phyloP scores from a whole-genome alignment of 2,888 invertebrate genomes.

The Dorcus parallelipipedus region DNA sequence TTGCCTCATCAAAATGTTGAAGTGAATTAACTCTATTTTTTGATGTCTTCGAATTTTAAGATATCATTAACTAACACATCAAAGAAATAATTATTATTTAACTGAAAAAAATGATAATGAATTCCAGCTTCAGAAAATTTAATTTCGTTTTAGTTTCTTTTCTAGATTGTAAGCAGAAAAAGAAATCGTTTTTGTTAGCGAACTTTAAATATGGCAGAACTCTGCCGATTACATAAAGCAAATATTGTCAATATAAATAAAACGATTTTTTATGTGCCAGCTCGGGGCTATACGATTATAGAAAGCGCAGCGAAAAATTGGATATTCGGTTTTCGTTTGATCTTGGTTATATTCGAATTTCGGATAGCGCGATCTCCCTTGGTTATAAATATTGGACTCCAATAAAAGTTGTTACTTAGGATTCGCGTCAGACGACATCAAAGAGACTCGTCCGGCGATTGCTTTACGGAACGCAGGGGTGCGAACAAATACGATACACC shows the following conservation, averaged over 20 bases:
- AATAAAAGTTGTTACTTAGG: constrained; percentile 50
- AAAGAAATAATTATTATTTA: too few relatives aligned
- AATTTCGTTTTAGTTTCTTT: too few relatives aligned
- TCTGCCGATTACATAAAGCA: constrained; percentile 15
- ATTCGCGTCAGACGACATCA: constrained; percentile 46
- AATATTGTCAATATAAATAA: constrained; percentile 21
- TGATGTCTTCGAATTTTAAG: too few relatives aligned
- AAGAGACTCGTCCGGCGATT: constrained; percentile 32
- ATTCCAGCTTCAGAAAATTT: too few relatives aligned
- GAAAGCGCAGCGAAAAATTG: constrained; percentile 35
- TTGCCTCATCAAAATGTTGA: too few relatives aligned
- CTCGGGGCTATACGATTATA: constrained; percentile 19
- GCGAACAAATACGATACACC: constrained; percentile 28
- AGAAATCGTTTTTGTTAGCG: too few relatives aligned
- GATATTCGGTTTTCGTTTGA: constrained; percentile 43
- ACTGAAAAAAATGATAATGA: too few relatives aligned
- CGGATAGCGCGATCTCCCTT: constrained; percentile 34
- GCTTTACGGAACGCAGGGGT: constrained; percentile 22
- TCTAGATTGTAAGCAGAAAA: too few relatives aligned
- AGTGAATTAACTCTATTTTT: too few relatives aligned
- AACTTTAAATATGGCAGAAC: too few relatives aligned
- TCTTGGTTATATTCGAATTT: constrained; percentile 42
- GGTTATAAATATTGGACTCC: constrained; percentile 50
- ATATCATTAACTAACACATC: too few relatives aligned
- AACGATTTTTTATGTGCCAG: constrained; percentile 17